A percentile compares a stretch with the other conserved stretches of the same genome.
Evolutionary conservation across 2,888 invertebrate genomes (phyloP).

Genomic region (Furcula furcula): DNA sequence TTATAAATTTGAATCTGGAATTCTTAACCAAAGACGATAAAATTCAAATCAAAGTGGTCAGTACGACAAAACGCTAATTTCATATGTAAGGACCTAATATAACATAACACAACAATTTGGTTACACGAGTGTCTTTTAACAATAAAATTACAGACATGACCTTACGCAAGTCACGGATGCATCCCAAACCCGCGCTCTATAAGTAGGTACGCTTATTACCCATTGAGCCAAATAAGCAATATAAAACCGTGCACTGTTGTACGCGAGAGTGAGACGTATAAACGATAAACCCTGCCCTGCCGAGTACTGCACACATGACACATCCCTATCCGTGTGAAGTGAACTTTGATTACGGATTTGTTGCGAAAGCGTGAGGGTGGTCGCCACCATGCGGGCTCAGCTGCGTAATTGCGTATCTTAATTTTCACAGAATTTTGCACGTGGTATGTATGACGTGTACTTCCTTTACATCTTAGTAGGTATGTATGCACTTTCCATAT

Average conservation of each 20-base stretch:
- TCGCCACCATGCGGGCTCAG: conserved; percentile 73
- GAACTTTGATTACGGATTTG: conserved; percentile 29
- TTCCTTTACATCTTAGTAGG: too few relatives aligned
- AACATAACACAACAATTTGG: too few relatives aligned
- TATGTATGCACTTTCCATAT: too few relatives aligned
- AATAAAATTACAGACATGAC: conserved; percentile 14
- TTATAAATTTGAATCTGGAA: too few relatives aligned
- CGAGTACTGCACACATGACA: conserved; percentile 7
- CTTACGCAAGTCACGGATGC: conserved; percentile 19
- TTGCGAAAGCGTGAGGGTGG: conserved; percentile 64
- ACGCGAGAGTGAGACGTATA: conserved; percentile 13
- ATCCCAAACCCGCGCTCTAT: conserved; percentile 13
- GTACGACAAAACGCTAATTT: too few relatives aligned
- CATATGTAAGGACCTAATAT: too few relatives aligned
- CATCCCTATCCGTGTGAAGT: conserved; percentile 24
- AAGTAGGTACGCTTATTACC: conserved; percentile 14
- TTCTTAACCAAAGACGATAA: too few relatives aligned
- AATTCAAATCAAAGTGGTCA: too few relatives aligned
- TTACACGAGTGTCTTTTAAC: too few relatives aligned
- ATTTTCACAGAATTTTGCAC: conserved; percentile 45
- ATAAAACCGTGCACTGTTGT: conserved; percentile 16
- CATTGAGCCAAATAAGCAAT: conserved; percentile 26
- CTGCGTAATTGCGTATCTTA: conserved; percentile 43
- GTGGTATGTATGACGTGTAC: too few relatives aligned
- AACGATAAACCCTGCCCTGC: conserved; percentile 15